A percentile compares a stretch with the other conserved stretches of the same genome.
phyloP scores from a whole-genome alignment of 2,888 invertebrate species.

The Eurois occulta region DNA sequence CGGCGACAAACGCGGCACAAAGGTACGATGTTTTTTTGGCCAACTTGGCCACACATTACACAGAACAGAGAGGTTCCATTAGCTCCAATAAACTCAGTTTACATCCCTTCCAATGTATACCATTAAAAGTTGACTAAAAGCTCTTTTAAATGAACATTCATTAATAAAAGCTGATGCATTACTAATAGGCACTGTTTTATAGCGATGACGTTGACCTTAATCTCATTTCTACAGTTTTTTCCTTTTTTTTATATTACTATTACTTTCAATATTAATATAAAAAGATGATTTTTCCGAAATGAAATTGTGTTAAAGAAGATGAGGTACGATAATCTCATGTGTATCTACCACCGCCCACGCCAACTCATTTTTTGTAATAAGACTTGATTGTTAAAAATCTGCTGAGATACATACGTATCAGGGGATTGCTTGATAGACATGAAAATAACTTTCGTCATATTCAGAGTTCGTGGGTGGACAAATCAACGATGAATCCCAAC shows the following conservation, averaged over 20 bases:
- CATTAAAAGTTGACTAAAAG: conserved; percentile 31
- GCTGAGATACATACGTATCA: background rate
- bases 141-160: conserved; percentile 25
- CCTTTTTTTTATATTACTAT: background rate
- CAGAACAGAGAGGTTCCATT: conserved; percentile 7
- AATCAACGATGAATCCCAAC: background rate
- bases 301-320: conserved; percentile 24
- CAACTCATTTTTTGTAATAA: background rate
- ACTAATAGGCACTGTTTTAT: conserved; percentile 20
- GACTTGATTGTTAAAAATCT: background rate
- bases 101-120: conserved; percentile 35
- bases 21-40: too few relatives aligned
- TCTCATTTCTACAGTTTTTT: conserved; percentile 5
- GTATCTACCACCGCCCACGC: conserved; percentile 2
- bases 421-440: background rate
- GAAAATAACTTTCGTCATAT: background rate
- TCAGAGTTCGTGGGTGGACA: background rate
- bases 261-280: background rate
- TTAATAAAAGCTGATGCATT: conserved; percentile 23
- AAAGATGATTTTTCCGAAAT: background rate
- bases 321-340: background rate
- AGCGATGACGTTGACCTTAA: conserved; percentile 5
- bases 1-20: too few relatives aligned
- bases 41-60: background rate
- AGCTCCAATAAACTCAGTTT: conserved; percentile 26